Percentiles rank a stretch among this genome's conserved stretches.
These are phyloP conservation scores for Lagodon rhomboides DNA, from an alignment of 2,797 vertebrate genomes.

Conservation along the genomic window DNA sequence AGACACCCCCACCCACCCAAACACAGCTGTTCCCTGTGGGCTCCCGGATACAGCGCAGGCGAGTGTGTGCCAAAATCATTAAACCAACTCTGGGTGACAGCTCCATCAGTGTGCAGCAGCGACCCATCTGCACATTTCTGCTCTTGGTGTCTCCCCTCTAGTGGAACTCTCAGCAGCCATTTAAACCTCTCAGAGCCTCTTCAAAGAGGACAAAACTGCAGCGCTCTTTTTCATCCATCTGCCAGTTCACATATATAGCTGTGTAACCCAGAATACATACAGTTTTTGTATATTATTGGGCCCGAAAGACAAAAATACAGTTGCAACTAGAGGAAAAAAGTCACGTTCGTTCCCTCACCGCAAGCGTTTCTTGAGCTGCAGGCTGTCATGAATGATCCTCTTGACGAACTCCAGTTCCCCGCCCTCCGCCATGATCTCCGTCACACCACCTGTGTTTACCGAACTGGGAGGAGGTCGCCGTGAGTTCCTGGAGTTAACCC, in stretches of 20 bases:
- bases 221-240: slow-evolving; percentile 26
- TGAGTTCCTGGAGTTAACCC: slow-evolving; percentile 97
- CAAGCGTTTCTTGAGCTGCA: slow-evolving; percentile 95
- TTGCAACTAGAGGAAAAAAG: not conserved
- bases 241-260: not conserved
- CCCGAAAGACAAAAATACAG: not conserved
- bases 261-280: not conserved
- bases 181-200: slow-evolving; percentile 52
- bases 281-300: not conserved
- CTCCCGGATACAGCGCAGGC: slow-evolving; percentile 59
- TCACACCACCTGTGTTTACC: slow-evolving; percentile 97
- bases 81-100: slow-evolving; percentile 78
- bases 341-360: slow-evolving; percentile 64
- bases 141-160: slow-evolving; percentile 41
- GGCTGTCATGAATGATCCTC: slow-evolving; percentile 98
- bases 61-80: slow-evolving; percentile 81
- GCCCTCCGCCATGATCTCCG: slow-evolving; percentile 99
- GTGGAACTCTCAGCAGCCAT: slow-evolving; percentile 36
- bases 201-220: slow-evolving; percentile 29
- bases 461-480: slow-evolving; percentile 96
- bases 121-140: slow-evolving; percentile 55
- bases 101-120: slow-evolving; percentile 67
- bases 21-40: slow-evolving; percentile 88
- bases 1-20: slow-evolving; percentile 64
- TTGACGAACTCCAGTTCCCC: slow-evolving; percentile 99